Base-by-base conservation (phyloP, 2,797 vertebrate species). In the Telmatherina bonti region DNA sequence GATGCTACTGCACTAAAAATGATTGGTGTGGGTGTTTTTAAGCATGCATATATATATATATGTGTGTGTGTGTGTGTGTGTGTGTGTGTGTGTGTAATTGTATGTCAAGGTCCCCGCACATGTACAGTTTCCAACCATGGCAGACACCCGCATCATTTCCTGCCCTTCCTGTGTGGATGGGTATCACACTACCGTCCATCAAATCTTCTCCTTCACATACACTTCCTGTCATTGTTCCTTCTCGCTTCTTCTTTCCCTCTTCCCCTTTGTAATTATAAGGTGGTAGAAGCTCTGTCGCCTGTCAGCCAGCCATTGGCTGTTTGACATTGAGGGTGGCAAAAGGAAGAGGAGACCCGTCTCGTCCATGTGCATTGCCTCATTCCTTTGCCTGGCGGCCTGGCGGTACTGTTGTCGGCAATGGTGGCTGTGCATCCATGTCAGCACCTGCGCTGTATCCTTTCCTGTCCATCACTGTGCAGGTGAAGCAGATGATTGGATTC, bases 401-500 rank as follows among this genome's bases (percentile, higher is more conserved):
- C 64, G 65, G 72, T 70, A 76, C 83, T 89, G 88, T 88, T 90
- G 90, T 87, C 86, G 84, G 82, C 76, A 72, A 72, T 55, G 87
- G 91, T 84, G 92, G 85, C 87, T 94, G 93, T 94, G 90, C 94
- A 93, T 96, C 92, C 77, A 94, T 96, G 96, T 96, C 95, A 96
- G 95, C 85, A 92, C 94, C 95, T 95, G 94, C 92, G 94, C 81
- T 92, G 95, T 96, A 97, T 96, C 96, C 97, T 97, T 98, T 95
- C 95, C 96, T 96, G 96, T 95, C 97, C 91, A 94, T 98, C 97
- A 98, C 94, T 96, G 94, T 95, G 95, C 96, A 99, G 98, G 97
- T 98, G 97, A 98, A 97, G 97, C 97, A 99, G 95, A 97, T 98
- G 97, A 99, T 97, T 98, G 96, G 96, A 98, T 98, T 97, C 97